phyloP scores from a whole-genome alignment of 2,888 invertebrate species.

The Limenitis arthemis region DNA sequence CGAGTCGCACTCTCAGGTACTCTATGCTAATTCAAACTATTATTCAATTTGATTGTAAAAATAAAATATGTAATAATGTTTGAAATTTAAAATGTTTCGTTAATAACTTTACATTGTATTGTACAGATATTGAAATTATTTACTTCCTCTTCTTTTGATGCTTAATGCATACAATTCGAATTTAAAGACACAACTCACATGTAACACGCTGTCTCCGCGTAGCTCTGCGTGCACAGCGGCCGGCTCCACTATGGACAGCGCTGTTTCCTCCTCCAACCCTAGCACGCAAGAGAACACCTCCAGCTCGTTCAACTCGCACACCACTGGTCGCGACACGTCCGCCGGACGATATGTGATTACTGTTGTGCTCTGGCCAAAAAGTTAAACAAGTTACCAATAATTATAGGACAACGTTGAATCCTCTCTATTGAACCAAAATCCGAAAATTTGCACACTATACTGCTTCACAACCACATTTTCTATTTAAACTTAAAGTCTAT shows the following conservation, averaged over 20 bases:
- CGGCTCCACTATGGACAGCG: conserved; percentile 94
- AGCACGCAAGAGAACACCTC: conserved; percentile 95
- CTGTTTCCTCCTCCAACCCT: conserved; percentile 93
- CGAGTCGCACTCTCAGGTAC: conserved; percentile 66
- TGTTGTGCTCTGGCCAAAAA: conserved; percentile 80
- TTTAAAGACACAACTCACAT: conserved; percentile 36
- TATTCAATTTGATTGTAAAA: neutral
- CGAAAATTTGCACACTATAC: too few relatives aligned
- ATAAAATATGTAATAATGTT: too few relatives aligned
- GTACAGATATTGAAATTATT: neutral
- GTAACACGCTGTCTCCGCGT: conserved; percentile 62
- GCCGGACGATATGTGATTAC: conserved; percentile 85
- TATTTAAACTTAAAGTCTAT: too few relatives aligned
- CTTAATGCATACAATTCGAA: too few relatives aligned
- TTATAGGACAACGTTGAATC: too few relatives aligned
- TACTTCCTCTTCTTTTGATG: too few relatives aligned
- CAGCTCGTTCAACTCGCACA: conserved; percentile 89
- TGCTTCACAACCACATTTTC: too few relatives aligned
- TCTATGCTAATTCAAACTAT: neutral
- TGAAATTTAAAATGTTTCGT: too few relatives aligned
- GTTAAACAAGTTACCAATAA: too few relatives aligned
- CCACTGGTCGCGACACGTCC: conserved; percentile 81
- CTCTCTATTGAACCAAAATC: too few relatives aligned
- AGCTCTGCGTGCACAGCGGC: conserved; percentile 86
- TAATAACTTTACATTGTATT: neutral